Base-by-base conservation (phyloP, 1,140 invertebrate genomes). In the Drosophila micromelanica region DNA sequence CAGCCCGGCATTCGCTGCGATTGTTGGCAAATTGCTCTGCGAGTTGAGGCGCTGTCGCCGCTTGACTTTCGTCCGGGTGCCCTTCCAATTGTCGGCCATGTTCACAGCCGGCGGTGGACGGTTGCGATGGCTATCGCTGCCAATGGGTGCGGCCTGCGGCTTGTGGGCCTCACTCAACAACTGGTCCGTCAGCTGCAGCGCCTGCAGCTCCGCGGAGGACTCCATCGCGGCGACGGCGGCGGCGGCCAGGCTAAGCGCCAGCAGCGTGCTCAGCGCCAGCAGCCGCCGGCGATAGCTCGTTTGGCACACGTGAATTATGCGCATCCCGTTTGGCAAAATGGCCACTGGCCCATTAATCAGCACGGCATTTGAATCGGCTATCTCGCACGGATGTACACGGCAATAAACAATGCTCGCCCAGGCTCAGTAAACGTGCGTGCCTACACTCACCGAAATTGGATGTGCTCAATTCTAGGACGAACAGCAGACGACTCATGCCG, bases 341-440 rank as follows among this genome's bases (percentile, higher is more conserved):
- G 84, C 78, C 84, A 72, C 43, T 73, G 76, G 80, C 79, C 85
- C 84, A 89, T 87, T 87, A 87, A 87, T 87, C 84, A 87, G 79
- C 82, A 82, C 64, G 65, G 84, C 84, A 87, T 87, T 89, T 84
- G 84, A 79, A 84, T 69, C 46, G 15, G 62, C 72, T 49, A 20
- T 68, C 65, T 64, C 80, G 76, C 74, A 51, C 67, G 65, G 71
- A 56, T 64, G 75, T 65, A 46, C 51, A 38, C 43, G 35, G 42
- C 48, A 60, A 57, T 74, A 79, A 69, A 73, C 38, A 68, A 57
- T 43, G 40, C 40, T 13, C 12, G 20, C 15, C n/a, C 52, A 15
- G 48, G 32, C 52, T 37, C 15, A 5, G 7, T 30, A 23, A 17
- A 62, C 48, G 35, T 20, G 23, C 45, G 45, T 46, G 20, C 23